These are phyloP conservation scores for Tursiops truncatus DNA, from an alignment of 2,113 vertebrate species.

Conservation along the genomic window DNA sequence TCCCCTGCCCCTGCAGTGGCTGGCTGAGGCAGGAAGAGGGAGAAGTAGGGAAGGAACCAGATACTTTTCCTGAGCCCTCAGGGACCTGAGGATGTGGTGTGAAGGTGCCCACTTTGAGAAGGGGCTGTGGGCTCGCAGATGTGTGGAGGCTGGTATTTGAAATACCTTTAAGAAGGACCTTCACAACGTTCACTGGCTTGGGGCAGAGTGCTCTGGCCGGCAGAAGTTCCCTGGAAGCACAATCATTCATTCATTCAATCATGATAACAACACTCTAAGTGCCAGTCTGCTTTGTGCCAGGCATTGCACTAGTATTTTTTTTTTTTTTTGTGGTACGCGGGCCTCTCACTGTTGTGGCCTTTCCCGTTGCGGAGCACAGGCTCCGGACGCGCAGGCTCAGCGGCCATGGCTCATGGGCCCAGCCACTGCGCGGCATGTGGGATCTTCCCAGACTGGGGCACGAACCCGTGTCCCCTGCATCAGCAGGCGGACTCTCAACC, in stretches of 20 bases:
- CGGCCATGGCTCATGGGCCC: too few relatives aligned
- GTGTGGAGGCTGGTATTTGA: neutral
- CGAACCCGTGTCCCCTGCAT: too few relatives aligned
- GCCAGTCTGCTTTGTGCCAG: neutral
- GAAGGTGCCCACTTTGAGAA: neutral
- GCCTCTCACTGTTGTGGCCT: too few relatives aligned
- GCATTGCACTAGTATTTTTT: neutral
- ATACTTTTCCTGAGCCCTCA: neutral
- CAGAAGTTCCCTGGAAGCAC: neutral
- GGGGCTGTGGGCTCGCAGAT: neutral
- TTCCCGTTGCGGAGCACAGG: too few relatives aligned
- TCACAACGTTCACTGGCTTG: neutral
- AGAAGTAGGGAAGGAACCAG: neutral
- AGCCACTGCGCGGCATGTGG: too few relatives aligned
- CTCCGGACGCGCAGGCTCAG: too few relatives aligned
- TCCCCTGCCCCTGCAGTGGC: neutral
- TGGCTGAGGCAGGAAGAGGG: neutral
- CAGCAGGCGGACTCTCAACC: too few relatives aligned
- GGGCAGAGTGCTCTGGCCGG: neutral
- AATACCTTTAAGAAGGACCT: neutral
- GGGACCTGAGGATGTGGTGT: neutral
- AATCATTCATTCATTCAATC: neutral
- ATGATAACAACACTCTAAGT: neutral
- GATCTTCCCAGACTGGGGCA: too few relatives aligned
- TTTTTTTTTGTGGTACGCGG: too few relatives aligned